Conservation (phyloP, 2,888 invertebrate genomes). For the Hypena proboscidalis region DNA sequence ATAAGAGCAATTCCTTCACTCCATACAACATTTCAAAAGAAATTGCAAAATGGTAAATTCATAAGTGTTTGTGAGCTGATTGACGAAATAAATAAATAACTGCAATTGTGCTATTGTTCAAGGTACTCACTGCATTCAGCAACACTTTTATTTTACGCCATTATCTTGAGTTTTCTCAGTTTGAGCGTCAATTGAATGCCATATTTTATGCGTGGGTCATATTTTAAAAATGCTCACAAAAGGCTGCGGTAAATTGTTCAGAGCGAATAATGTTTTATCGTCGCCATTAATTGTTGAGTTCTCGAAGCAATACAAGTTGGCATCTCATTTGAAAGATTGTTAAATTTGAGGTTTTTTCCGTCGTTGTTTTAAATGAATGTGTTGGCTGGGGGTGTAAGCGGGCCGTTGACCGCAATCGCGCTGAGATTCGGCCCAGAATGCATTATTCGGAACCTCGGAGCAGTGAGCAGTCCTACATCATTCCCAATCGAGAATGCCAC, state of each 20-base stretch:
- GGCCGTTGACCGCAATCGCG: constrained; percentile 72
- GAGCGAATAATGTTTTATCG: constrained; percentile 51
- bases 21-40: constrained; percentile 18
- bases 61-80: constrained; percentile 15
- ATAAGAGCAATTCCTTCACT: constrained; percentile 27
- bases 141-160: constrained; percentile 41
- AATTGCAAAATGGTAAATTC: constrained; percentile 7
- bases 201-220: constrained; percentile 33
- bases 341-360: constrained; percentile 54
- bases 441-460: constrained; percentile 69
- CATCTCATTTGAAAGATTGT: constrained; percentile 60
- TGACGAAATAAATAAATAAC: constrained; percentile 19
- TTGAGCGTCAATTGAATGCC: constrained; percentile 38
- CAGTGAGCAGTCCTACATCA: constrained; percentile 73
- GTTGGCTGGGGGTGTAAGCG: constrained; percentile 58
- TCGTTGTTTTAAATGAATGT: constrained; percentile 62
- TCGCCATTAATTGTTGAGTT: constrained; percentile 48
- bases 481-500: constrained; percentile 76
- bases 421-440: constrained; percentile 75
- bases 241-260: constrained; percentile 38
- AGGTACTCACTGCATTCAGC: background rate
- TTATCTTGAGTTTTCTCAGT: constrained; percentile 43
- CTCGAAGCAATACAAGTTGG: constrained; percentile 40
- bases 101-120: constrained; percentile 17
- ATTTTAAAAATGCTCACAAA: constrained; percentile 30